These are phyloP conservation scores for Conger conger DNA, from an alignment of 2,113 vertebrate genomes.

Conservation along the genomic window DNA sequence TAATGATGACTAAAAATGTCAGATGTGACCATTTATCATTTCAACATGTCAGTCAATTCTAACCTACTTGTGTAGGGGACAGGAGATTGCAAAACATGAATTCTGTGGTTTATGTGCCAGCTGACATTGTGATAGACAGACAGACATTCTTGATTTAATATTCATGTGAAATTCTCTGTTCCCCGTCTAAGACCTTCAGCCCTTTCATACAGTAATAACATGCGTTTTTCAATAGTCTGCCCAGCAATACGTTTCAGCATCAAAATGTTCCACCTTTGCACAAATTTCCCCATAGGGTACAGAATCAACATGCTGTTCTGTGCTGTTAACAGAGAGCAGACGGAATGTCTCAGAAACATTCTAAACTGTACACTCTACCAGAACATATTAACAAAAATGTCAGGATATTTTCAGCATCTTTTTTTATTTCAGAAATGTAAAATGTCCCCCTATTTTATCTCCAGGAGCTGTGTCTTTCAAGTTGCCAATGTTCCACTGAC, in stretches of 20 bases:
- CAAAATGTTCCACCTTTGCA: neutral
- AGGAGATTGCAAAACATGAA: neutral
- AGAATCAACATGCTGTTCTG: neutral
- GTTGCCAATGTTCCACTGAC: neutral
- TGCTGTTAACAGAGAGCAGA: neutral
- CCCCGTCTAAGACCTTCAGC: neutral
- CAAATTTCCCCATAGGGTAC: neutral
- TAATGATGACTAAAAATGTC: neutral
- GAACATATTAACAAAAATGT: neutral
- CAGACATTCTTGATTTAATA: neutral
- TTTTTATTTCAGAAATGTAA: neutral
- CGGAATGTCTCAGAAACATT: neutral
- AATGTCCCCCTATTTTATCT: neutral
- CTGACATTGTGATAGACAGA: conserved; percentile 6
- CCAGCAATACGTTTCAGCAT: neutral
- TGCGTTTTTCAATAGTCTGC: neutral
- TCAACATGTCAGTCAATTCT: neutral
- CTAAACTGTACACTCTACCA: neutral
- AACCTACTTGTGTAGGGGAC: neutral
- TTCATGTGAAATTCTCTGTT: neutral
- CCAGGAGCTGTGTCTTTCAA: neutral
- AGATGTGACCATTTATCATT: neutral
- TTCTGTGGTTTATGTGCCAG: neutral
- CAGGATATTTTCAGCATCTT: neutral
- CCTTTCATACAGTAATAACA: neutral